Evolutionary conservation across 1,140 invertebrate genomes (phyloP).

Genomic region (Papilio xuthus): DNA sequence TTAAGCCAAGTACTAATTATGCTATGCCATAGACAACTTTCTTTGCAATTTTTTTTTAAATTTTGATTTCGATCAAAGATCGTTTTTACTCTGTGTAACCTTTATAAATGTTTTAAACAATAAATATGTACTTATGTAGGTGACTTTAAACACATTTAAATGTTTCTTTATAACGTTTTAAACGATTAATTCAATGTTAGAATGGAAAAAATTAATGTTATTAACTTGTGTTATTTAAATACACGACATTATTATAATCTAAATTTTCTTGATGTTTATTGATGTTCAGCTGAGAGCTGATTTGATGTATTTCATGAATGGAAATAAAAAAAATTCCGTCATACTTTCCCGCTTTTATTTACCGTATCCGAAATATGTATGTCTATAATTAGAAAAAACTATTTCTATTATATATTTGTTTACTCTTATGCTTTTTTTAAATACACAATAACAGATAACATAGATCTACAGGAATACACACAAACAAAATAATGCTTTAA

Average conservation of each 20-base stretch:
- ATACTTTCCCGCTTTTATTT: slow-evolving; percentile 43
- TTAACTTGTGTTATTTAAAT: slow-evolving; percentile 36
- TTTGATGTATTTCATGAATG: slow-evolving; percentile 45
- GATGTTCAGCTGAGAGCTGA: slow-evolving; percentile 70
- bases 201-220: slow-evolving; percentile 31
- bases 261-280: slow-evolving; percentile 47
- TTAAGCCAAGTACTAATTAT: not conserved
- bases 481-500: too few species aligned
- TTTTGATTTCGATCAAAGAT: slow-evolving; percentile 39
- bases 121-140: slow-evolving; percentile 41
- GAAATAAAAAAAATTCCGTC: slow-evolving; percentile 36
- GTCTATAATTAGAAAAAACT: not conserved
- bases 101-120: slow-evolving; percentile 39
- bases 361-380: not conserved
- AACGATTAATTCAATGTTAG: slow-evolving; percentile 42
- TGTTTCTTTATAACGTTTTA: slow-evolving; percentile 44
- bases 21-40: not conserved
- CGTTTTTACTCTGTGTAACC: slow-evolving; percentile 20
- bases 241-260: slow-evolving; percentile 44
- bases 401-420: too few species aligned
- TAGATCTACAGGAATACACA: too few species aligned
- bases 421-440: too few species aligned
- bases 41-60: not conserved
- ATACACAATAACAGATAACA: not conserved
- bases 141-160: slow-evolving; percentile 28